phyloP scores from a whole-genome alignment of 2,797 vertebrate genomes.

The Nothura maculosa region DNA sequence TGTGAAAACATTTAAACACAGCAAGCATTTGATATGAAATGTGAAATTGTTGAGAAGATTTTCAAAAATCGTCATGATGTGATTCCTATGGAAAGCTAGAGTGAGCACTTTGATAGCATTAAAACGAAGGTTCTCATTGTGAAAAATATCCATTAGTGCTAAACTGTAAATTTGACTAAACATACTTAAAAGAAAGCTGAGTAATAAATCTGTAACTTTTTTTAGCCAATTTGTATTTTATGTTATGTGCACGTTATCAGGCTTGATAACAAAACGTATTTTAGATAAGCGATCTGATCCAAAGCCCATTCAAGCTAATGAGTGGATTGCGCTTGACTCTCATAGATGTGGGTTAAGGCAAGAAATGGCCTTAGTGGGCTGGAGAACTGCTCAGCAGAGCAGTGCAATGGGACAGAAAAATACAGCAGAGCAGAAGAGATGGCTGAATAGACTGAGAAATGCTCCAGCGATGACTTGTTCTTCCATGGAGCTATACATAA shows the following conservation, averaged over 20 bases:
- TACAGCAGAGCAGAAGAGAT: not conserved
- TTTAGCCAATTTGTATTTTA: rapidly evolving
- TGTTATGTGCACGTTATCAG: not conserved
- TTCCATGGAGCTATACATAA: not conserved
- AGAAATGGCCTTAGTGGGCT: not conserved
- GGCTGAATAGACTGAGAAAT: not conserved
- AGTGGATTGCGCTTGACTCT: not conserved
- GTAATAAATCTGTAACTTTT: not conserved
- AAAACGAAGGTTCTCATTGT: not conserved
- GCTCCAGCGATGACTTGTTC: rapidly evolving
- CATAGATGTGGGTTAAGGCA: not conserved
- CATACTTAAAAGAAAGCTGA: not conserved
- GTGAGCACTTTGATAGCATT: not conserved
- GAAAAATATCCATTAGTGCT: not conserved
- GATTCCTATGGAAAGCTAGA: not conserved
- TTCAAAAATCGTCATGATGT: not conserved
- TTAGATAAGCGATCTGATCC: not conserved
- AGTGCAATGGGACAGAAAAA: not conserved
- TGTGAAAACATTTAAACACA: not conserved
- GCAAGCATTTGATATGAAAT: not conserved
- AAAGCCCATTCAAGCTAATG: not conserved
- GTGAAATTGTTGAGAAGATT: not conserved
- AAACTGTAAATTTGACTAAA: not conserved
- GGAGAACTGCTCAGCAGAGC: not conserved
- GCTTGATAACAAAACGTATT: not conserved